phyloP scores from a whole-genome alignment of 2,797 vertebrate genomes.

The Alectoris magna region DNA sequence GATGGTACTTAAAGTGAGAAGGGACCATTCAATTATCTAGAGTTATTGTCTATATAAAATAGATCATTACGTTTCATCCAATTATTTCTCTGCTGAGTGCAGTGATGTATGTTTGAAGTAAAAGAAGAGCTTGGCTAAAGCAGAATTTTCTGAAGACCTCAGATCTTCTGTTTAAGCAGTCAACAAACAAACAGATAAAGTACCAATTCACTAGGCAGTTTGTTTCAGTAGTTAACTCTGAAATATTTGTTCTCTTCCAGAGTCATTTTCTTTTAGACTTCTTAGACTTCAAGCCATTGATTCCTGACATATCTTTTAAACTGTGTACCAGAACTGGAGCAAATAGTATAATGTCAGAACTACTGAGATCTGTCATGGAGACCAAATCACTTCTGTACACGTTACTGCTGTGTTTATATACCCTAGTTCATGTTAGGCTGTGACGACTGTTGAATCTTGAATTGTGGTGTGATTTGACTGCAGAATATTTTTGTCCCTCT shows the following conservation, averaged over 20 bases:
- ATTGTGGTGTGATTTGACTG: neutral
- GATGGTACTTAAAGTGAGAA: conserved; percentile 13
- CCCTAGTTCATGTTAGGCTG: neutral
- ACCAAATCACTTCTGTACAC: neutral
- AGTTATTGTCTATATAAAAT: conserved; percentile 4
- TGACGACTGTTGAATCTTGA: neutral
- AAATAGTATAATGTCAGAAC: neutral
- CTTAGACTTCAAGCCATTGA: neutral
- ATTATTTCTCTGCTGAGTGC: neutral
- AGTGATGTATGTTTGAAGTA: neutral
- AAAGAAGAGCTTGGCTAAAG: neutral
- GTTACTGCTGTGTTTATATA: neutral
- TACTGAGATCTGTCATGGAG: neutral
- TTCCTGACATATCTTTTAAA: neutral
- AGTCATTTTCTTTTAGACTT: neutral
- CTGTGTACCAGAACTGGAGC: neutral
- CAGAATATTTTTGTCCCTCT: neutral
- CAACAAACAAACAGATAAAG: neutral
- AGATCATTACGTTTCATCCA: neutral
- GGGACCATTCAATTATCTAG: neutral
- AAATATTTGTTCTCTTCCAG: neutral
- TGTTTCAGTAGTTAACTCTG: neutral
- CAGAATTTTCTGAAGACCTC: neutral
- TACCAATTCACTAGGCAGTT: neutral
- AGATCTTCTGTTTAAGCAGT: neutral